Conservation (phyloP, 2,797 vertebrate species). For the Adrianichthys oophorus region DNA sequence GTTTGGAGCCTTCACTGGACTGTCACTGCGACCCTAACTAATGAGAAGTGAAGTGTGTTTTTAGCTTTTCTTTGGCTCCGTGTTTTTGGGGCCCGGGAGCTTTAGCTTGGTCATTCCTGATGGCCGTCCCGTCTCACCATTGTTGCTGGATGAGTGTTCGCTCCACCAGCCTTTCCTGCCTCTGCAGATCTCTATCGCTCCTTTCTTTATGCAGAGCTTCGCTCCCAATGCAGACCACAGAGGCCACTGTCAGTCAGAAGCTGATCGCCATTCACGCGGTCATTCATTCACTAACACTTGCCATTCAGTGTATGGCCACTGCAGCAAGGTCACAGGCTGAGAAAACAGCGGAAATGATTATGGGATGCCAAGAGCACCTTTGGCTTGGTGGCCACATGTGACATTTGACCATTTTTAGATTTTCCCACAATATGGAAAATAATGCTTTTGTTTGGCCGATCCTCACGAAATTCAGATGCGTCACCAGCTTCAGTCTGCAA, state of each 20-base stretch:
- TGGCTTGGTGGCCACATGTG: too few relatives aligned
- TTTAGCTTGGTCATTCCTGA: constrained; percentile 53
- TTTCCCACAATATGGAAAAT: too few relatives aligned
- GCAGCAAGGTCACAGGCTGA: constrained; percentile 34
- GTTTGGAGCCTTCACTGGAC: constrained; percentile 28
- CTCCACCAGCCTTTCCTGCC: constrained; percentile 57
- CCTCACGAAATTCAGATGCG: too few relatives aligned
- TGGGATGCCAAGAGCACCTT: too few relatives aligned
- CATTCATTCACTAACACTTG: constrained; percentile 59
- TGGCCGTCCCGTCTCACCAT: constrained; percentile 56
- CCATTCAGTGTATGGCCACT: constrained; percentile 36
- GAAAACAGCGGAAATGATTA: constrained; percentile 20
- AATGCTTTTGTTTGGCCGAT: too few relatives aligned
- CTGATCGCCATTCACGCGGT: constrained; percentile 55
- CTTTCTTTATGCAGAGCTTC: constrained; percentile 59
- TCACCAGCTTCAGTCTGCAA: too few relatives aligned
- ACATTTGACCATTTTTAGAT: too few relatives aligned
- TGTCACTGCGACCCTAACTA: constrained; percentile 54
- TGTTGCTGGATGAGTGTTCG: constrained; percentile 66
- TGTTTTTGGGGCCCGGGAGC: constrained; percentile 67
- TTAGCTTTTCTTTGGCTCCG: constrained; percentile 62
- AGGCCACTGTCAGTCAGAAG: constrained; percentile 44
- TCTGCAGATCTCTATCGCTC: constrained; percentile 77
- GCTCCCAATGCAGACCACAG: constrained; percentile 37
- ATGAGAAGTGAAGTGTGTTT: constrained; percentile 74